Evolutionary conservation across 2,888 invertebrate species (phyloP).

Genomic region (Podabrus alpinus): DNA sequence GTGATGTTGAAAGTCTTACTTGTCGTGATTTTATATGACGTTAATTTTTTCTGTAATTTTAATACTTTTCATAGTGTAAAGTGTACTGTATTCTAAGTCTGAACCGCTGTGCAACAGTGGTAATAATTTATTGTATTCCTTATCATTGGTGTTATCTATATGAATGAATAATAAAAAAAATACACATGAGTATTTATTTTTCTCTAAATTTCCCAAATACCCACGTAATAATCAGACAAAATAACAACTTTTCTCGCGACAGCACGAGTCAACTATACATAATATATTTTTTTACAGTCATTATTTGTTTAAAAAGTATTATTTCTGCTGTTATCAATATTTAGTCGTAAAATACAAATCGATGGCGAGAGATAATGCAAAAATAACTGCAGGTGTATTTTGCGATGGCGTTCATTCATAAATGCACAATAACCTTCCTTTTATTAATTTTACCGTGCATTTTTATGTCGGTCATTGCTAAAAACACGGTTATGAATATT

Average conservation of each 20-base stretch:
- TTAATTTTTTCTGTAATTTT: constrained; percentile 38
- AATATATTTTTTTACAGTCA: no score
- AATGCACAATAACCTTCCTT: neutral
- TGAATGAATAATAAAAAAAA: constrained; percentile 26
- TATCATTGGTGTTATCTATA: constrained; percentile 47
- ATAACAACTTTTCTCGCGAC: neutral
- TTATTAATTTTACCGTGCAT: neutral
- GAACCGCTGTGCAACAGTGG: constrained; percentile 46
- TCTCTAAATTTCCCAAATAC: neutral
- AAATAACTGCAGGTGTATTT: no score
- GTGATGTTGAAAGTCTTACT: constrained; percentile 26
- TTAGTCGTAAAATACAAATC: no score
- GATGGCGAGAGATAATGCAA: no score
- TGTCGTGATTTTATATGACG: constrained; percentile 41
- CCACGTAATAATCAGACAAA: neutral
- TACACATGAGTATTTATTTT: neutral
- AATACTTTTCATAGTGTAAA: constrained; percentile 43
- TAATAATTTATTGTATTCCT: constrained; percentile 53
- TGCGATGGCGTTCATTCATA: neutral
- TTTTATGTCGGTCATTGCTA: neutral
- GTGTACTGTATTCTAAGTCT: constrained; percentile 55
- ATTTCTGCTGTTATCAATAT: no score
- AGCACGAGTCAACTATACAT: no score
- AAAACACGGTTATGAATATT: neutral
- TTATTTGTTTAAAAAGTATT: no score